A percentile compares a stretch with the other conserved stretches of the same genome.
These are phyloP conservation scores for Phalacrocorax pelagicus DNA, from an alignment of 2,113 vertebrate species.

Conservation along the genomic window DNA sequence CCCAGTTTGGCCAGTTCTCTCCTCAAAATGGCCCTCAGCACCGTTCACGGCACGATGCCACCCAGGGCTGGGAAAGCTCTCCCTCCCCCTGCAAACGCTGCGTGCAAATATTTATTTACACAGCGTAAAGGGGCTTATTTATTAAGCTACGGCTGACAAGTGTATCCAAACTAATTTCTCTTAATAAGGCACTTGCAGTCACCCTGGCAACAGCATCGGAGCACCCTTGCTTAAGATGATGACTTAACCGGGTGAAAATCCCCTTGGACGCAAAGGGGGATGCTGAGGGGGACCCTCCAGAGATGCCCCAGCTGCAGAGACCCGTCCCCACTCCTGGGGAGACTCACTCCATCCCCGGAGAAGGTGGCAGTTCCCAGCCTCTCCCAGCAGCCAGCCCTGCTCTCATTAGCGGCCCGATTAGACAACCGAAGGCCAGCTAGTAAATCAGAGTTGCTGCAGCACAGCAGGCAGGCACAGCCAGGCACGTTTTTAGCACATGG, in stretches of 20 bases:
- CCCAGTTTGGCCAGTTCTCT: accelerated
- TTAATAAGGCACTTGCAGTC: slow-evolving; percentile 51
- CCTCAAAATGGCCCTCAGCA: neutral
- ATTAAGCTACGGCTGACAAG: slow-evolving; percentile 55
- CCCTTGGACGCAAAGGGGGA: neutral
- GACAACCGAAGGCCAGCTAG: neutral
- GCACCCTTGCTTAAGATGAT: neutral
- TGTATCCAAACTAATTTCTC: slow-evolving; percentile 56
- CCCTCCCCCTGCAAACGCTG: accelerated
- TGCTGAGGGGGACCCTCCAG: neutral
- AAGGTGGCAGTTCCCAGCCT: neutral
- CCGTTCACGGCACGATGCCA: accelerated
- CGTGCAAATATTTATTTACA: slow-evolving; percentile 57
- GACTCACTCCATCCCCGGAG: accelerated
- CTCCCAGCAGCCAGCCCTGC: neutral
- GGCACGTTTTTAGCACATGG: neutral
- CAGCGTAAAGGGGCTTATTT: slow-evolving; percentile 51
- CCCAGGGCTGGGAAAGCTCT: neutral
- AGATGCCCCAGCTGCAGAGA: neutral
- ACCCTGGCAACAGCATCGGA: neutral
- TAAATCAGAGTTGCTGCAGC: neutral
- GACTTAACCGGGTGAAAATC: neutral
- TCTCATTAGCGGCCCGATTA: neutral
- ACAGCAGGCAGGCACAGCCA: neutral
- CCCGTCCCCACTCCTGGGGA: neutral